Percentiles rank a stretch among this genome's conserved stretches.
Conservation (phyloP, 2,797 vertebrate genomes). For the Enteromius trimaculatus region DNA sequence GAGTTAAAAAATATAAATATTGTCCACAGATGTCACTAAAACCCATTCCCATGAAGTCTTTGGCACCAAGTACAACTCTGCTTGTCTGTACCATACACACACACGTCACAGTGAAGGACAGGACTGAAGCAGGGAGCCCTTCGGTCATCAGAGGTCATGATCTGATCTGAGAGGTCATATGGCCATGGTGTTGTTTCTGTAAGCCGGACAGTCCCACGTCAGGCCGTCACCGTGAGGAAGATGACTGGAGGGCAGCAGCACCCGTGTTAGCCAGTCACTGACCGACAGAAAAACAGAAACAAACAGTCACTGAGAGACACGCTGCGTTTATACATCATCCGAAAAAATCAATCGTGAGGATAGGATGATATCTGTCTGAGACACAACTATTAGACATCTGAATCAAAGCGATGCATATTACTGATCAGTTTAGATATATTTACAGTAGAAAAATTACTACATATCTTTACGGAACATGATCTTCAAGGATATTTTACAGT, state of each 20-base stretch:
- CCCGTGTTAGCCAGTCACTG: conserved; percentile 94
- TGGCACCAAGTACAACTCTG: conserved; percentile 44
- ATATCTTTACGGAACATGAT: too few relatives aligned
- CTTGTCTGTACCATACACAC: not conserved
- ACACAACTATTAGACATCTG: too few relatives aligned
- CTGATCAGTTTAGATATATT: too few relatives aligned
- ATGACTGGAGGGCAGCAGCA: conserved; percentile 91
- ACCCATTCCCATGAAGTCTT: conserved; percentile 15
- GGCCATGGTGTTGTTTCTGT: conserved; percentile 77
- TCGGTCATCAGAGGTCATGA: conserved; percentile 68
- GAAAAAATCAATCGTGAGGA: too few relatives aligned
- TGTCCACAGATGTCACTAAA: not conserved
- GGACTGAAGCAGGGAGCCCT: not conserved
- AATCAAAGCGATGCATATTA: too few relatives aligned
- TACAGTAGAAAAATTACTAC: too few relatives aligned
- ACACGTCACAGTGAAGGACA: not conserved
- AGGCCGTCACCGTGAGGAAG: conserved; percentile 85
- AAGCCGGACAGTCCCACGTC: conserved; percentile 83
- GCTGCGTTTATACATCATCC: too few relatives aligned
- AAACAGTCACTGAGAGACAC: too few relatives aligned
- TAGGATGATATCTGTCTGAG: too few relatives aligned
- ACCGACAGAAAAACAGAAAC: conserved; percentile 32
- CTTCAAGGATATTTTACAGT: too few relatives aligned
- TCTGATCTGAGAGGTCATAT: conserved; percentile 75
- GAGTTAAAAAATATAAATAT: conserved; percentile 16